These are phyloP conservation scores for Rhopalosiphum padi DNA, from an alignment of 1,140 invertebrate species.

Conservation along the genomic window DNA sequence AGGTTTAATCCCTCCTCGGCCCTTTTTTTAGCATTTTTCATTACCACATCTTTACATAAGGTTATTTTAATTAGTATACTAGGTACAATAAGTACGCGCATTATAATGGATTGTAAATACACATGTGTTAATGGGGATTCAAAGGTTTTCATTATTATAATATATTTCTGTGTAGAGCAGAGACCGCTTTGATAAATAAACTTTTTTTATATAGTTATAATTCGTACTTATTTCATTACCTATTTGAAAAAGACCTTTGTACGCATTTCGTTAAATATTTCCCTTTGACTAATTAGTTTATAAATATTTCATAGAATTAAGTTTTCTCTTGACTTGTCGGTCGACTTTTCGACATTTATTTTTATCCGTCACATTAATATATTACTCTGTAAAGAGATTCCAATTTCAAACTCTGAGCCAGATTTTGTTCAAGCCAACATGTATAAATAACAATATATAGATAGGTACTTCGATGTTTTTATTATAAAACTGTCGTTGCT, in stretches of 20 bases:
- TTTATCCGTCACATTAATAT: not conserved
- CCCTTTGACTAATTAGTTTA: slow-evolving; percentile 2
- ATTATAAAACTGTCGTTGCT: not conserved
- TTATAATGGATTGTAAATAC: not conserved
- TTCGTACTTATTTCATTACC: not conserved
- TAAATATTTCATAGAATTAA: not conserved
- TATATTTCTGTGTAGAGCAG: not conserved
- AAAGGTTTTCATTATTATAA: not conserved
- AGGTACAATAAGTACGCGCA: not conserved
- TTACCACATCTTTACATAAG: not conserved
- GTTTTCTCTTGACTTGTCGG: not conserved
- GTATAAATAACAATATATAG: not conserved
- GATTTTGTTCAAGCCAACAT: not conserved
- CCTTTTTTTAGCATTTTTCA: not conserved
- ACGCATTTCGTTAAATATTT: not conserved
- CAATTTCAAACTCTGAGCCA: not conserved
- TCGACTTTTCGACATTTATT: not conserved
- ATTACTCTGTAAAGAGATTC: not conserved
- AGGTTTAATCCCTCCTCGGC: not conserved
- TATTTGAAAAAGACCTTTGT: not conserved
- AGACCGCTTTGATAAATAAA: not conserved
- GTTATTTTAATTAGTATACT: not conserved
- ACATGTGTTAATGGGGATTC: not conserved
- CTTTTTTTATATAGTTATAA: slow-evolving; percentile 11
- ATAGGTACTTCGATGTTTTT: not conserved